These are phyloP conservation scores for Rhyzopertha dominica DNA, from an alignment of 1,140 invertebrate species.

Conservation along the genomic window DNA sequence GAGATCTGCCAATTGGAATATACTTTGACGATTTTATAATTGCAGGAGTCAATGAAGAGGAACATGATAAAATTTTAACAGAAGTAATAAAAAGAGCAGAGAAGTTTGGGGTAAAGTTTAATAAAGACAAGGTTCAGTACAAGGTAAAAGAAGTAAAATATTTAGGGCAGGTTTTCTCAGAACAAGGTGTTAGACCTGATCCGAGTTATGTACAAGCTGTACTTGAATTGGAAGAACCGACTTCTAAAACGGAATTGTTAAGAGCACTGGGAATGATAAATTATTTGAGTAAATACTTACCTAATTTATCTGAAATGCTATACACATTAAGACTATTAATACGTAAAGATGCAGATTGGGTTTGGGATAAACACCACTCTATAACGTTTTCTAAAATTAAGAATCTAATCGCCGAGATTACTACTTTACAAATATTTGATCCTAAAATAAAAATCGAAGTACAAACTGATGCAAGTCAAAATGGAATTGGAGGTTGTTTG, in stretches of 20 bases:
- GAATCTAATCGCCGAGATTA: background rate
- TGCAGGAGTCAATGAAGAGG: too few species aligned
- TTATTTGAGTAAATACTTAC: background rate
- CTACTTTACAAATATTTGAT: conserved; percentile 4
- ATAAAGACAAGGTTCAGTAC: too few species aligned
- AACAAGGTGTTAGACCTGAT: background rate
- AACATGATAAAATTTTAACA: too few species aligned
- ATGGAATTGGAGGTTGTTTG: background rate
- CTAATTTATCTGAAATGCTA: background rate
- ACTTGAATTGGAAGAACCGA: background rate
- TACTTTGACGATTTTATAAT: too few species aligned
- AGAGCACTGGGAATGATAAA: conserved; percentile 1
- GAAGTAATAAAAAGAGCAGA: too few species aligned
- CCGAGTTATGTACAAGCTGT: background rate
- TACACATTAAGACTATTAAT: background rate
- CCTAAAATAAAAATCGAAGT: background rate
- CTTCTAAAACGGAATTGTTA: conserved; percentile 17
- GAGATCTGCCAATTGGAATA: too few species aligned
- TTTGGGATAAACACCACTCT: background rate
- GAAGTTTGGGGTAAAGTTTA: too few species aligned
- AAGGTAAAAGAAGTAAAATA: conserved; percentile 30
- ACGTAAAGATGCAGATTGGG: background rate
- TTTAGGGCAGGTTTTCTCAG: conserved; percentile 12
- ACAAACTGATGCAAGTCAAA: conserved; percentile 7
- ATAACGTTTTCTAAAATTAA: background rate